Conservation (phyloP, 2,797 vertebrate genomes). For the Champsocephalus gunnari region DNA sequence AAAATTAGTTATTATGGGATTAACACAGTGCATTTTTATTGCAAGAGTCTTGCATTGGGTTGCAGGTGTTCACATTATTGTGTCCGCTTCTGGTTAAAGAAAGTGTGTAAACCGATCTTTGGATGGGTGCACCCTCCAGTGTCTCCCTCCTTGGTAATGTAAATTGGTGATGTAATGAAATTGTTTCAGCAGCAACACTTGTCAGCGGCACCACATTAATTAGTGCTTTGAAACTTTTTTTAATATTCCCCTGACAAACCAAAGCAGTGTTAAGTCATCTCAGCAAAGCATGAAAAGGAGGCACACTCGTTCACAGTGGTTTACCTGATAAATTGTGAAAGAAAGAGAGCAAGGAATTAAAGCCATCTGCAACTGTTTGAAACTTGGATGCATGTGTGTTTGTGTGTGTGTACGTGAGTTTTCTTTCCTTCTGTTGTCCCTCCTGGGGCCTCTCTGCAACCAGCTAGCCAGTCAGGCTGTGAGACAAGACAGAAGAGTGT, state of each 20-base stretch:
- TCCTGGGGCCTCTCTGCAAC: constrained; percentile 80
- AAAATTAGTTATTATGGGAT: constrained; percentile 23
- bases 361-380: constrained; percentile 81
- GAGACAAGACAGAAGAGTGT: constrained; percentile 79
- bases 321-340: constrained; percentile 78
- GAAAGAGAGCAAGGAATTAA: constrained; percentile 75
- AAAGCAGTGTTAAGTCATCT: constrained; percentile 66
- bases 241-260: constrained; percentile 35
- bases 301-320: constrained; percentile 55
- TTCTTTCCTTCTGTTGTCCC: constrained; percentile 82
- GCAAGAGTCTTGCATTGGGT: constrained; percentile 68
- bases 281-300: constrained; percentile 58
- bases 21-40: constrained; percentile 47
- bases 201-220: constrained; percentile 73
- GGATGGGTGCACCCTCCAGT: constrained; percentile 68
- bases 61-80: constrained; percentile 69
- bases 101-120: constrained; percentile 61
- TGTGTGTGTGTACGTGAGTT: constrained; percentile 56
- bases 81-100: constrained; percentile 59
- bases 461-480: constrained; percentile 67
- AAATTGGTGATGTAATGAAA: constrained; percentile 82
- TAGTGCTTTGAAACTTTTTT: constrained; percentile 56
- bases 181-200: constrained; percentile 79
- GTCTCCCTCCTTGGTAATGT: constrained; percentile 68
- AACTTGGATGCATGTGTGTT: constrained; percentile 65